Base-by-base conservation (phyloP, 2,888 invertebrate genomes). In the Petrophora chlorosata region DNA sequence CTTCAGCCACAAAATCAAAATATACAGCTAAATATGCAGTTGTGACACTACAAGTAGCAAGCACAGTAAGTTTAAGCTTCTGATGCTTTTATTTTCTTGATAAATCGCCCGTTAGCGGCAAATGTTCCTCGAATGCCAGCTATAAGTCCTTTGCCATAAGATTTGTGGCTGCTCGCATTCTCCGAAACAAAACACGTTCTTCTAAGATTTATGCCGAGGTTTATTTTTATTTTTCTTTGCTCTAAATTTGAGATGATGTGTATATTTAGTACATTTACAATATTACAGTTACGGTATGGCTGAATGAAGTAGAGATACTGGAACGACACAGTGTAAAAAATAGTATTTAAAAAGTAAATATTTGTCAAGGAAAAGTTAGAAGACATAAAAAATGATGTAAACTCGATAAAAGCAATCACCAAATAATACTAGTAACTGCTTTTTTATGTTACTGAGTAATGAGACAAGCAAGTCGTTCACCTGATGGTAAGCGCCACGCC, bases 121-220 rank as follows among this genome's bases (percentile, higher is more conserved):
- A 59, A 55, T 40, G 45, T 41, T 45, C 47, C 56, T 40, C 53
- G 29, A 70, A 61, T 63, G 56, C 56, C 54, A 52, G 62, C 61
- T 57, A 47, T 67, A 63, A 58, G 40, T 34, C 39, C 30, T 45
- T 40, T 9, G 29, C 2, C 3, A 33, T 65, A 70, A 65, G 65
- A 50, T 60, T 45, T 55, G 54, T 60, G 58, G 57, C 57, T 51
- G 29, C 28, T 57, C 41, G 32, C 16, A 45, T 36, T 56, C 59
- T 38, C 38, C 17, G 15, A 47, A 46, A 43, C 47, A 49, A 48
- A 59, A 61, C 61, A 57, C 55, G 59, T 60, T 60, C 46, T 25
- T 3, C 14, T 34, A 53, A 33, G 61, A 67, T 68, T 67, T 70
- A 72, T 59, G 34, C 38, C 30, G 55, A 50, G 62, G 61, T 63